Percentiles rank a stretch among this genome's conserved stretches.
Conservation (phyloP, 2,797 vertebrate species). For the Arctocebus calabarensis region DNA sequence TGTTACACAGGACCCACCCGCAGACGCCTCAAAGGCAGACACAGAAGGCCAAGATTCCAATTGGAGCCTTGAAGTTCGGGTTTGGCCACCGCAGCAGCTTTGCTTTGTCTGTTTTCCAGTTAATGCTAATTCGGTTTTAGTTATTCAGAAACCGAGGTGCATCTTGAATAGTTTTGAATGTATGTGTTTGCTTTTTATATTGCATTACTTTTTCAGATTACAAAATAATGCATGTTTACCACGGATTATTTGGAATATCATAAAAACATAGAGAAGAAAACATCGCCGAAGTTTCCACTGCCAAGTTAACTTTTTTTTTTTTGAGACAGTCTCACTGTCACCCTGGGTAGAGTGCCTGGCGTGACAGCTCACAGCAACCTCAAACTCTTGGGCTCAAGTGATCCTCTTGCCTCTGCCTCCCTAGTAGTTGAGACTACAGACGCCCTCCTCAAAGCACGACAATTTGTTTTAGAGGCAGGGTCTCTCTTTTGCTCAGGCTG, state of each 20-base stretch:
- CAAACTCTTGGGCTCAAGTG: no score
- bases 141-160: conserved; percentile 25
- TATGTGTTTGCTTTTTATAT: conserved; percentile 43
- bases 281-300: background rate
- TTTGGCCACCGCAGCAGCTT: background rate
- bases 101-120: conserved; percentile 27
- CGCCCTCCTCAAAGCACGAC: no score
- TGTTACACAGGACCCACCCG: background rate
- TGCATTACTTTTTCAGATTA: conserved; percentile 38
- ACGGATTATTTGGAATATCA: background rate
- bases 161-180: conserved; percentile 61
- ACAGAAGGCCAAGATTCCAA: background rate
- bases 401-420: no score
- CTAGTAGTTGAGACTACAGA: no score
- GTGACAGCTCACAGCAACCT: no score
- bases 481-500: no score
- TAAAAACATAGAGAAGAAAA: conserved; percentile 47
- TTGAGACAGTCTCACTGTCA: no score
- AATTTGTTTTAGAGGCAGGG: no score
- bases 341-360: no score
- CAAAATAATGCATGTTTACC: conserved; percentile 14
- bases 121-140: conserved; percentile 53
- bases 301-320: background rate
- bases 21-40: background rate
- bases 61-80: conserved; percentile 37